Evolutionary conservation across 1,140 invertebrate species (phyloP), one percentile per base, ranked within the genome.

Genomic region (Ceratitis capitata): DNA sequence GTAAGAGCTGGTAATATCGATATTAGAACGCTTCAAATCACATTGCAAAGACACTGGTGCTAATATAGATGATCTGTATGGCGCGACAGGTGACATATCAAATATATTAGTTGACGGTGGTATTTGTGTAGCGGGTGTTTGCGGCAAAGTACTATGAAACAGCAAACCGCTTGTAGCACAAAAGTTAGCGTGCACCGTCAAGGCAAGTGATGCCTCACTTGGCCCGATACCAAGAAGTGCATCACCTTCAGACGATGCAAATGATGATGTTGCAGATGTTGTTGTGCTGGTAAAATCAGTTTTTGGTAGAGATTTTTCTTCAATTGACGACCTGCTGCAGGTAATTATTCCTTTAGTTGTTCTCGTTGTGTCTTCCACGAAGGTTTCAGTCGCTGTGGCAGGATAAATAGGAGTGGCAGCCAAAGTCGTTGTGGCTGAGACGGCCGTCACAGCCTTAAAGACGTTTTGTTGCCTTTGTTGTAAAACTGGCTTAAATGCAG

Each of bases 401-500:
- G 64, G 14, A 51, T 26, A 16, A 69, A 39, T 2, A 19, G 84
- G 49, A 12, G 64, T 10, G 47, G 84, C 23, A 58, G 61, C 16
- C 26, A 82, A 51, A 53, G 64, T 14, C 26, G 23, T 16, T 16
- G 83, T 58, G 19, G 64, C 4, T 47, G 89, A 86, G 7, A 88
- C 89, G 29, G 88, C 87, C 56, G 91, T 85, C 29, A 87, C 86
- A 7, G 88, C 86, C n/a, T 58, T 10, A n/a, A 49, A 42, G 29
- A 35, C 42, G 10, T 69, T 82, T 23, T n/a, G 53, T 26, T 86
- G 39, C 5, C 9, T 78, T 23, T 56, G 74, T 19, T 85, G 86
- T 3, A 85, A 19, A 0, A 95, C 95, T 9, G 95, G 95, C 85
- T 94, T 94, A 88, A 95, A 95, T n/a, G 95, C 95, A 6, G 94